Conservation (phyloP, 2,113 vertebrate species). For the Peromyscus maniculatus region DNA sequence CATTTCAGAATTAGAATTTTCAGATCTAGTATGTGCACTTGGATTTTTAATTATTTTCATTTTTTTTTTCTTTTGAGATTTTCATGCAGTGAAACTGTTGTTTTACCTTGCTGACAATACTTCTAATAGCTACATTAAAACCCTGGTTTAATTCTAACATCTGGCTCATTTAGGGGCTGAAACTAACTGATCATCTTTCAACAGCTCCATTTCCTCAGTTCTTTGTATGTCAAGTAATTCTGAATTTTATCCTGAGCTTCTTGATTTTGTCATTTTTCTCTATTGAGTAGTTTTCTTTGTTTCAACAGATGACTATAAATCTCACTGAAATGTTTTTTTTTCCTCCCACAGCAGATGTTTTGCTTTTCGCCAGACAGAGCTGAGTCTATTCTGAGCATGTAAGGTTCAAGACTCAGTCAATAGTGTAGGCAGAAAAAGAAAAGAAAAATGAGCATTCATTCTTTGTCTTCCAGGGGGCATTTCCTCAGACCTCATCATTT, state of each 20-base stretch:
- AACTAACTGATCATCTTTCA: constrained; percentile 6
- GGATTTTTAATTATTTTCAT: constrained; percentile 19
- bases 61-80: constrained; percentile 26
- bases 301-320: constrained; percentile 12
- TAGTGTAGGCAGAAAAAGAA: not conserved
- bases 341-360: constrained; percentile 39
- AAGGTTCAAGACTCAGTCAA: constrained; percentile 46
- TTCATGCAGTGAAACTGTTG: not conserved
- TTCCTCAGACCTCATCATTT: not conserved
- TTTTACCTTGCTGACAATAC: not conserved
- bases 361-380: not conserved
- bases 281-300: constrained; percentile 39
- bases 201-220: not conserved
- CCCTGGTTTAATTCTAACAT: not conserved
- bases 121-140: constrained; percentile 34
- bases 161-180: not conserved
- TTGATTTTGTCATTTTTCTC: constrained; percentile 48
- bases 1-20: constrained; percentile 41
- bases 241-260: not conserved
- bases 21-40: not conserved
- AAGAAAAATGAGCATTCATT: not conserved
- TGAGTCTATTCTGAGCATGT: constrained; percentile 3
- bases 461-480: not conserved
- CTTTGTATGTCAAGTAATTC: constrained; percentile 4
- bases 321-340: not conserved